Evolutionary conservation across 2,888 invertebrate genomes (phyloP).

Genomic region (Aleiodes testaceus): DNA sequence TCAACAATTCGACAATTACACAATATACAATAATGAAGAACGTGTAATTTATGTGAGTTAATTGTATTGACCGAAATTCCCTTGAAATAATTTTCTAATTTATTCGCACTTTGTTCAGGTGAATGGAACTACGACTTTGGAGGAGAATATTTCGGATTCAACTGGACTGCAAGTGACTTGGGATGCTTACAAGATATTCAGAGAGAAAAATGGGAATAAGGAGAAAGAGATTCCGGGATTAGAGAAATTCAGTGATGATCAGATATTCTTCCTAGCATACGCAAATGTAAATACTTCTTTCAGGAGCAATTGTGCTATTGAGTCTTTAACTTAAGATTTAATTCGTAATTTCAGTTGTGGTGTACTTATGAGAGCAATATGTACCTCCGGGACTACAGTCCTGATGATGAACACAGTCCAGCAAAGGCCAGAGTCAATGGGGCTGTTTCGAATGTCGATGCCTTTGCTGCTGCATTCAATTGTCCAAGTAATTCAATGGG

Average conservation of each 20-base stretch:
- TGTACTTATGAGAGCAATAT: slow-evolving; percentile 10
- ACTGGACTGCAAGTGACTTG: slow-evolving; percentile 26
- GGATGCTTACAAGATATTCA: slow-evolving; percentile 25
- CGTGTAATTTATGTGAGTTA: not conserved
- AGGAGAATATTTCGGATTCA: slow-evolving; percentile 34
- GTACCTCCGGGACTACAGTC: not conserved
- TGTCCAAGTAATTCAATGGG: slow-evolving; percentile 1
- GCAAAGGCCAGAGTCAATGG: slow-evolving; percentile 22
- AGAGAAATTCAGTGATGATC: slow-evolving; percentile 29
- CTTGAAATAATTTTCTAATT: too few species aligned
- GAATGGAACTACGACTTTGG: not conserved
- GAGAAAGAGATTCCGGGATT: slow-evolving; percentile 26
- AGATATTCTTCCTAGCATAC: slow-evolving; percentile 29
- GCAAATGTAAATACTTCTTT: slow-evolving; percentile 8
- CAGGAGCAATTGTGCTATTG: not conserved
- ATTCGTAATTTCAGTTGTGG: slow-evolving; percentile 10
- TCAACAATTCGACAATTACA: slow-evolving; percentile 27
- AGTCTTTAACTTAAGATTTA: too few species aligned
- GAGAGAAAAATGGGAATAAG: slow-evolving; percentile 17
- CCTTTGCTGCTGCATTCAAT: slow-evolving; percentile 25
- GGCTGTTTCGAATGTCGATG: slow-evolving; percentile 23
- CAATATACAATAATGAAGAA: slow-evolving; percentile 1
- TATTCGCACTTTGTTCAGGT: not conserved
- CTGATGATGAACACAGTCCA: slow-evolving; percentile 19
- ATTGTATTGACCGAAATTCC: not conserved